Evolutionary conservation across 2,113 vertebrate species (phyloP), one percentile per base, ranked within the genome.

Genomic region (Apodemus sylvaticus): DNA sequence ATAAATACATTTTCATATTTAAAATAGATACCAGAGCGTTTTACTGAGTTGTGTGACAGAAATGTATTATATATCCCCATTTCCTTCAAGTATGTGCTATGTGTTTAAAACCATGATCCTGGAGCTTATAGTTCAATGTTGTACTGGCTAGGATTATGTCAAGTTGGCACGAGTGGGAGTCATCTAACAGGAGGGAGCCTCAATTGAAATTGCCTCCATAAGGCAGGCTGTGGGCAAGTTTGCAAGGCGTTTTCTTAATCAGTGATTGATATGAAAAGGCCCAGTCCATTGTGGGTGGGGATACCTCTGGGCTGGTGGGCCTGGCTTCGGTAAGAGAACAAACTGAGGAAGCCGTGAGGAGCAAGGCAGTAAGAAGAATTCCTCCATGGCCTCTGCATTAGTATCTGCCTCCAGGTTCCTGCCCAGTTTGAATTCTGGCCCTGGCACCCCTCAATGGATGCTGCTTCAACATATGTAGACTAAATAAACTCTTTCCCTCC

Each of bases 1-100:
- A 89, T 60, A 93, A 89, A 81, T 36, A 34, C 9, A 4, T 82
- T 36, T 93, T 87, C 36, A 70, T 87, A 79, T 89, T 86, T 93
- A 93, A 82, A 51, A 90, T 62, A 70, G 29, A 73, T 86, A 68
- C 13, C 45, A 86, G 31, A 60, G 36, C 39, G 45, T 48, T 95
- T 94, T 92, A 76, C 36, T 85, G 29, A 4, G 64, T 17, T 77
- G 9, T 2, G 24, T 83, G 91, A 78, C 11, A 79, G 36, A 95
- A 87, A 83, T 36, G 66, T 42, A 70, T 64, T 62, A 1, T 11
- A 51, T 81, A 48, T 71, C 6, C 4, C 2, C 11, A 86, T 66
- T 73, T 91, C 53, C 81, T 55, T 93, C 85, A 85, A 85, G 74
- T 60, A 70, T 55, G 48, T 93, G 70, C 74, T 74, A 58, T 39